A percentile compares a stretch with the other conserved stretches of the same genome.
These are phyloP conservation scores for Bombus confusus DNA, from an alignment of 1,140 invertebrate species.

Conservation along the genomic window DNA sequence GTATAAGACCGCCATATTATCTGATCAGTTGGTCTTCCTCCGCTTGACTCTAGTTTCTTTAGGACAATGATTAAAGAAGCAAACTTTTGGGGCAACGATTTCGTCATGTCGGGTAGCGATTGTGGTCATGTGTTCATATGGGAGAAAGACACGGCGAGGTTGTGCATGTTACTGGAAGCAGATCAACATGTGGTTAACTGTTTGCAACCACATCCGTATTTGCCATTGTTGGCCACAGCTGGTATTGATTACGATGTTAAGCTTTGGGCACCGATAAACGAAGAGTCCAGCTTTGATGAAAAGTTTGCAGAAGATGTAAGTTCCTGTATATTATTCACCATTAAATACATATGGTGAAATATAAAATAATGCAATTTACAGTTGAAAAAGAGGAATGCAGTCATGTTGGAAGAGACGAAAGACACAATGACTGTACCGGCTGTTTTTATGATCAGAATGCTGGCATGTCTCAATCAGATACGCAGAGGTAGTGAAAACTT, in stretches of 20 bases:
- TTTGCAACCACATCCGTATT: constrained; percentile 91
- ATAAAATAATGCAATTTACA: constrained; percentile 78
- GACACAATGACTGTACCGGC: constrained; percentile 95
- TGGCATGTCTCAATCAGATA: constrained; percentile 91
- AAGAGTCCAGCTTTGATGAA: constrained; percentile 86
- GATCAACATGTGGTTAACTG: constrained; percentile 95
- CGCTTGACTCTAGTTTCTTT: constrained; percentile 82
- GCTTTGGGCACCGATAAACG: constrained; percentile 89
- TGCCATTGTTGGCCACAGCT: constrained; percentile 92
- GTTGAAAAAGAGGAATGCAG: constrained; percentile 91
- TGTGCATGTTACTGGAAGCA: constrained; percentile 91
- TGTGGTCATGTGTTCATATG: constrained; percentile 92
- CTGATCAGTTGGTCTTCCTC: constrained; percentile 76
- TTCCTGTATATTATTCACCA: background rate
- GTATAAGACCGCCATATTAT: constrained; percentile 76
- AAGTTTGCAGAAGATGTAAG: constrained; percentile 88
- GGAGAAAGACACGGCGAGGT: constrained; percentile 85
- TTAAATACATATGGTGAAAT: no score
- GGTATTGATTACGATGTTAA: constrained; percentile 96
- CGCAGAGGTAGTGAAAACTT: constrained; percentile 83
- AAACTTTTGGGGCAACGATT: constrained; percentile 93
- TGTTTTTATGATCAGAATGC: constrained; percentile 93
- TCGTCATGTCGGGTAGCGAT: constrained; percentile 93
- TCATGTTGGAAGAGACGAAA: constrained; percentile 94
- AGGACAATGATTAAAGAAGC: constrained; percentile 96